These are phyloP conservation scores for Drosophila sp. DNA, from an alignment of 1,140 invertebrate genomes.

Conservation along the genomic window DNA sequence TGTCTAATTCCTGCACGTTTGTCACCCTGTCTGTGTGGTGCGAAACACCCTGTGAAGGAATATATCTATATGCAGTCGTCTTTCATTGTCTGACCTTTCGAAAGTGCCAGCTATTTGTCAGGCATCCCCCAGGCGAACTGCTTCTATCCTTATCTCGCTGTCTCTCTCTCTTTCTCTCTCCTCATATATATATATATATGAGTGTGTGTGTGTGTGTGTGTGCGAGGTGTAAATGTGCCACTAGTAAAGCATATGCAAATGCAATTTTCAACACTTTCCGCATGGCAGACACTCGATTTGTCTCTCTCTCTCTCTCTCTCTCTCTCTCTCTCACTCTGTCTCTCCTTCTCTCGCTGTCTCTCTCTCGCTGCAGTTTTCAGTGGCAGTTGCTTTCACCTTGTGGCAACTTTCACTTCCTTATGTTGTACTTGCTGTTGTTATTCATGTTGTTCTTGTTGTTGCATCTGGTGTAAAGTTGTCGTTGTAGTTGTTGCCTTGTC, in stretches of 20 bases:
- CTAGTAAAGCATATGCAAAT: slow-evolving; percentile 67
- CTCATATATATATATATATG: slow-evolving; percentile 3
- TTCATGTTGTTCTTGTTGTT: slow-evolving; percentile 23
- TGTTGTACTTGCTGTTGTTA: slow-evolving; percentile 19
- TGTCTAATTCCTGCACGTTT: neutral
- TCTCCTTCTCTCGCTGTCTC: neutral
- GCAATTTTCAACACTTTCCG: slow-evolving; percentile 76
- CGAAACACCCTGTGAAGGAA: slow-evolving; percentile 12
- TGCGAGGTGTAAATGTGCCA: slow-evolving; percentile 55
- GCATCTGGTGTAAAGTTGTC: slow-evolving; percentile 13
- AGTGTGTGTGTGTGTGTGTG: slow-evolving; percentile 1
- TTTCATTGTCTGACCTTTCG: neutral
- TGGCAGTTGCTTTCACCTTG: neutral
- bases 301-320: no score
- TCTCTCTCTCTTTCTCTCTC: neutral
- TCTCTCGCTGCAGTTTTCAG: neutral
- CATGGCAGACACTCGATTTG: slow-evolving; percentile 68
- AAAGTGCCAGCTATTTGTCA: slow-evolving; percentile 44
- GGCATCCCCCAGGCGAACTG: slow-evolving; percentile 4
- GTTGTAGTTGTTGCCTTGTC: neutral
- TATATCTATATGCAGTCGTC: neutral
- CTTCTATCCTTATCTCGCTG: neutral
- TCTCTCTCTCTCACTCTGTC: no score
- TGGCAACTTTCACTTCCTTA: slow-evolving; percentile 17
- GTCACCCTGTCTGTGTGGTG: neutral